phyloP scores from a whole-genome alignment of 2,888 invertebrate genomes.

The Chaetogeoica ovagalla region DNA sequence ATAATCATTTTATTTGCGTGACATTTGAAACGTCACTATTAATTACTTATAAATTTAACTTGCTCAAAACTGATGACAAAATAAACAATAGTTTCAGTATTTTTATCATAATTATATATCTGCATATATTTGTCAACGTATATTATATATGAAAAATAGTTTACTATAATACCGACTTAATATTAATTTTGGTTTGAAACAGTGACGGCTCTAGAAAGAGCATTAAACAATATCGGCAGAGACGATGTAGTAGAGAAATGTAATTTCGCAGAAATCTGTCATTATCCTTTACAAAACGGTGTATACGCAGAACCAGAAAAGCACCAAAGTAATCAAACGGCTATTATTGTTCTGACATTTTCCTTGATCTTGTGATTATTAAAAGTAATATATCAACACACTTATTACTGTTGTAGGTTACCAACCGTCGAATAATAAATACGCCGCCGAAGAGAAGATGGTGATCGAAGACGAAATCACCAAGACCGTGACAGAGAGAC shows the following conservation, averaged over 20 bases:
- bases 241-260: conserved; percentile 90
- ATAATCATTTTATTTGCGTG: no score
- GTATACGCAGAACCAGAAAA: conserved; percentile 28
- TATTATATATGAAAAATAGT: background rate
- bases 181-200: conserved; percentile 38
- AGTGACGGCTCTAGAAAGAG: conserved; percentile 78
- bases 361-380: background rate
- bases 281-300: conserved; percentile 30
- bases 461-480: conserved; percentile 68
- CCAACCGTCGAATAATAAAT: conserved; percentile 71
- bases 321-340: conserved; percentile 53
- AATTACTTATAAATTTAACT: no score
- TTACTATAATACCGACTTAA: background rate
- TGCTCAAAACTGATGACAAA: no score
- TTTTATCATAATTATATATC: background rate
- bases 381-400: background rate
- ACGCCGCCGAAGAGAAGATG: conserved; percentile 78
- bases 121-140: background rate
- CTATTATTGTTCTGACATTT: background rate
- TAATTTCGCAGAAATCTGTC: conserved; percentile 61
- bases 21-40: no score
- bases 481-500: conserved; percentile 75
- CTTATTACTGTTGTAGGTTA: conserved; percentile 59
- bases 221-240: conserved; percentile 80
- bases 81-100: background rate